Conservation (phyloP, 2,797 vertebrate genomes). For the Podarcis siculus region DNA sequence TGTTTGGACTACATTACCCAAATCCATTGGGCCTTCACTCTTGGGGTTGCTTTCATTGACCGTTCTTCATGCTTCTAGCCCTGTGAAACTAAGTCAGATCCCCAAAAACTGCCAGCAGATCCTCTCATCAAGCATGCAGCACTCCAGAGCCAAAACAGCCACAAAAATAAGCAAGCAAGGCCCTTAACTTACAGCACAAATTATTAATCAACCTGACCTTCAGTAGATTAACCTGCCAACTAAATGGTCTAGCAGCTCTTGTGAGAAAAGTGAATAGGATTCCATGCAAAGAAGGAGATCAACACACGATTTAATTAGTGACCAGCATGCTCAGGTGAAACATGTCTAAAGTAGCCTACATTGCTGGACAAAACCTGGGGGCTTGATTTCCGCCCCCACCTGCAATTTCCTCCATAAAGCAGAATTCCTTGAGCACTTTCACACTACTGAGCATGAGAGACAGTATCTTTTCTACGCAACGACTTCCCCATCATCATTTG, state of each 20-base stretch:
- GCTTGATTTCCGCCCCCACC: constrained; percentile 3
- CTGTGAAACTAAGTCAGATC: background rate
- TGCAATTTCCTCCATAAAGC: background rate
- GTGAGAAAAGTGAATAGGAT: background rate
- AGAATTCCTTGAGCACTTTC: background rate
- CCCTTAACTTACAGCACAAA: background rate
- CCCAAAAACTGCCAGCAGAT: background rate
- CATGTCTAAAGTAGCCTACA: constrained; percentile 1
- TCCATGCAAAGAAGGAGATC: constrained; percentile 42
- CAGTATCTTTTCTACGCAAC: background rate
- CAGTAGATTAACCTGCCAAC: background rate
- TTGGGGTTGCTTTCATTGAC: background rate
- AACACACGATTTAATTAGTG: background rate
- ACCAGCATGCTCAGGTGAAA: constrained; percentile 26
- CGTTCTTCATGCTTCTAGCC: background rate
- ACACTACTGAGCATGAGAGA: background rate
- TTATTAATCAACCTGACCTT: background rate
- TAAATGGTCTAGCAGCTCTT: background rate
- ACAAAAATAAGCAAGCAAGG: background rate
- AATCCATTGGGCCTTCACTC: background rate
- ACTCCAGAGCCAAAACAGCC: background rate
- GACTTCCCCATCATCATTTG: background rate
- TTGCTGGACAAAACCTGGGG: constrained; percentile 17
- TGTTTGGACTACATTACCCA: background rate
- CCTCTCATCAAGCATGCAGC: background rate